These are phyloP conservation scores for Fukomys damarensis DNA, from an alignment of 2,113 vertebrate genomes.

Conservation along the genomic window DNA sequence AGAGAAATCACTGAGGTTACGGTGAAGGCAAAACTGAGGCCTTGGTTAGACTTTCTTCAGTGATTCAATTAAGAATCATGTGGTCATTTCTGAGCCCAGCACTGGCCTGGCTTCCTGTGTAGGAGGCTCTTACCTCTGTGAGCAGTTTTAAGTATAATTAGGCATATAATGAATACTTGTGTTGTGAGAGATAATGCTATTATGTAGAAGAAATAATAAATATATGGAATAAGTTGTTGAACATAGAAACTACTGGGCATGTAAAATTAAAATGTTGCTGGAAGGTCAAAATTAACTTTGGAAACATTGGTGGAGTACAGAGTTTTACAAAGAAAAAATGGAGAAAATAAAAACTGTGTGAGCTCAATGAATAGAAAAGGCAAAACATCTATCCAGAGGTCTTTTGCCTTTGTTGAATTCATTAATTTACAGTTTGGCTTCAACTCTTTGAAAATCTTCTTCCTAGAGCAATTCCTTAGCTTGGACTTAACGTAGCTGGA, in stretches of 20 bases:
- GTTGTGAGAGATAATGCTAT: neutral
- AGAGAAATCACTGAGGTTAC: neutral
- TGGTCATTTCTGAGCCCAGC: neutral
- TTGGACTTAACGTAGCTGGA: neutral
- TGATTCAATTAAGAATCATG: neutral
- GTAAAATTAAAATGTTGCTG: constrained; percentile 70
- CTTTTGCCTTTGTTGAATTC: constrained; percentile 52
- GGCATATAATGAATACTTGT: constrained; percentile 41
- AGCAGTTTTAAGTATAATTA: neutral
- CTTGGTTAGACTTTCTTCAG: rapidly evolving
- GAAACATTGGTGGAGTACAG: constrained; percentile 18
- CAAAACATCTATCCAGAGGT: constrained; percentile 45
- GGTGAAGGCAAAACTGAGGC: rapidly evolving
- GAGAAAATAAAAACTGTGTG: constrained; percentile 58
- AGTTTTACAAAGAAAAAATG: constrained; percentile 53
- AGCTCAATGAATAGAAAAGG: constrained; percentile 51
- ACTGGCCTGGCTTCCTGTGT: neutral
- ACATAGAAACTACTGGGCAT: constrained; percentile 52
- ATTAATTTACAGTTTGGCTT: constrained; percentile 65
- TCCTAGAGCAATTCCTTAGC: constrained; percentile 29
- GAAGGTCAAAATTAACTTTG: constrained; percentile 73
- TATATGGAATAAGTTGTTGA: constrained; percentile 51
- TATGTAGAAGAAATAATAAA: constrained; percentile 53
- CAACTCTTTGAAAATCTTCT: constrained; percentile 2
- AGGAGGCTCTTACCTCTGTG: neutral